These are phyloP conservation scores for Halictus quadricinctus DNA, from an alignment of 2,888 invertebrate species.

Conservation along the genomic window DNA sequence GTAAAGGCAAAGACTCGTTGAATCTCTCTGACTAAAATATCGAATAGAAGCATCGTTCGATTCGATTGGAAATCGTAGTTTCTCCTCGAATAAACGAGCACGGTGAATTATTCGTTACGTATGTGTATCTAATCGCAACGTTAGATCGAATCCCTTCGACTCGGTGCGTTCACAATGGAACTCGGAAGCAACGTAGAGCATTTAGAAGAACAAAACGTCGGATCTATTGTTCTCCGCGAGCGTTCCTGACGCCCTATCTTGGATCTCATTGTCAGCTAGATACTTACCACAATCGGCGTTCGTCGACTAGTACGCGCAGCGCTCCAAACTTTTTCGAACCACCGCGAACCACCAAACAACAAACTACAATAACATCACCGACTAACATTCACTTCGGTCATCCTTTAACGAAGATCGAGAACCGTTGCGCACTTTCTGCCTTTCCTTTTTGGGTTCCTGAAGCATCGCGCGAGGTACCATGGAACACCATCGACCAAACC, in stretches of 20 bases:
- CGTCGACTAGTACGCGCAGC: constrained; percentile 17
- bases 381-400: constrained; percentile 2
- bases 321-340: background rate
- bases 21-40: background rate
- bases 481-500: background rate
- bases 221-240: background rate
- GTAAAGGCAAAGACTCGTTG: too few relatives aligned
- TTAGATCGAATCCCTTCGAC: background rate
- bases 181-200: background rate
- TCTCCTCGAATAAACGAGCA: background rate
- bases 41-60: too few relatives aligned
- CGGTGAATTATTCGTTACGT: background rate
- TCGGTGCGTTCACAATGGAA: background rate
- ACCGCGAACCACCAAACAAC: background rate
- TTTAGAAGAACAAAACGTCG: background rate
- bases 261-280: background rate
- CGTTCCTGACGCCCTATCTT: background rate
- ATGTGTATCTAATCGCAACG: background rate
- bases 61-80: background rate
- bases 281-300: constrained; percentile 40
- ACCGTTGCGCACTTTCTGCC: background rate
- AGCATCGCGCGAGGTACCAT: background rate
- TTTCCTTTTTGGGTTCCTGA: background rate
- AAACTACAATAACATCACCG: constrained; percentile 9
- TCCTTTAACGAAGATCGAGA: constrained; percentile 1